These are phyloP conservation scores for Drosophila lacicola DNA, from an alignment of 2,888 invertebrate species.

Conservation along the genomic window DNA sequence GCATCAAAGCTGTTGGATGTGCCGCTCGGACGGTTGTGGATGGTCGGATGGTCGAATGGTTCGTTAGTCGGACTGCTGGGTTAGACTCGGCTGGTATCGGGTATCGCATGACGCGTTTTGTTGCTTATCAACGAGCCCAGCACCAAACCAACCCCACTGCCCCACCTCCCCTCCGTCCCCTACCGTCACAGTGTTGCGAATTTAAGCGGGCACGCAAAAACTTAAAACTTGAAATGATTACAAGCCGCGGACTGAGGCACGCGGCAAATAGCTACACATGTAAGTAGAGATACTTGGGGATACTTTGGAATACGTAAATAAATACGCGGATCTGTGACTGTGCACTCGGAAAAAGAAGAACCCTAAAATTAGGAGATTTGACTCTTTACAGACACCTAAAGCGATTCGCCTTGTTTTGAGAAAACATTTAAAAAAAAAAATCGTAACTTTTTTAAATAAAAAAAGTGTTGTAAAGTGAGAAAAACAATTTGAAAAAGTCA, in stretches of 20 bases:
- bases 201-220: conserved; percentile 43
- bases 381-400: too few relatives aligned
- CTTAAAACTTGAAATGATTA: conserved; percentile 35
- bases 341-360: too few relatives aligned
- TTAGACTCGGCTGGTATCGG: conserved; percentile 28
- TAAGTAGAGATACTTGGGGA: conserved; percentile 29
- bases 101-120: conserved; percentile 48
- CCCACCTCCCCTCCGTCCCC: conserved; percentile 3
- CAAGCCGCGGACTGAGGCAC: conserved; percentile 6
- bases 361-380: too few relatives aligned
- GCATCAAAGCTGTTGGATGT: conserved; percentile 40
- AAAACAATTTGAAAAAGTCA: too few relatives aligned
- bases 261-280: conserved; percentile 22
- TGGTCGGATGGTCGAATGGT: conserved; percentile 9
- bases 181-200: conserved; percentile 24
- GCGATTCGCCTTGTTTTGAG: too few relatives aligned
- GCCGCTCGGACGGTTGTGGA: conserved; percentile 9
- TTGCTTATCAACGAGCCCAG: conserved; percentile 50
- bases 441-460: too few relatives aligned
- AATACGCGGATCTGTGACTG: conserved; percentile 19
- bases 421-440: too few relatives aligned
- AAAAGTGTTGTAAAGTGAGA: too few relatives aligned
- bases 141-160: not conserved
- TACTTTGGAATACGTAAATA: not conserved
- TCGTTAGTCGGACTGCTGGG: conserved; percentile 30